Evolutionary conservation across 2,888 invertebrate genomes (phyloP).

Genomic region (Sphaerophoria rueppellii): DNA sequence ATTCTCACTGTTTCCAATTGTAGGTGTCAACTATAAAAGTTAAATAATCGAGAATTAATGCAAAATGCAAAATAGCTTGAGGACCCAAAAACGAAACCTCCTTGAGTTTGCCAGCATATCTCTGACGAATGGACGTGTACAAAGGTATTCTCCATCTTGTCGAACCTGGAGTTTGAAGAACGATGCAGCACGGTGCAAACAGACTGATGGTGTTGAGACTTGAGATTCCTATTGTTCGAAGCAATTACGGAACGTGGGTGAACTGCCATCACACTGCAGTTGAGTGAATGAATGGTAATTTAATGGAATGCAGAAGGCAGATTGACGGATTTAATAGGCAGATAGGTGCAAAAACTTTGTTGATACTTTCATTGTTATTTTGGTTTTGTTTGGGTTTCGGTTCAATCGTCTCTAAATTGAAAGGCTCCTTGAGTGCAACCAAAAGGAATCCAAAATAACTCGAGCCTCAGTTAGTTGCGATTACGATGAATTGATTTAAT

Average conservation of each 20-base stretch:
- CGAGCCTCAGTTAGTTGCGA: neutral
- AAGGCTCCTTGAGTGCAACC: conserved; percentile 35
- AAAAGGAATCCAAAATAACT: neutral
- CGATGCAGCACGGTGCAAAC: neutral
- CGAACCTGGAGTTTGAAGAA: neutral
- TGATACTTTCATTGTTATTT: conserved; percentile 48
- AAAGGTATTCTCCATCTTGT: conserved; percentile 13
- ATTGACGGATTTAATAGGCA: conserved; percentile 51
- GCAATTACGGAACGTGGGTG: conserved; percentile 63
- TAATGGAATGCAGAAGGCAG: conserved; percentile 45
- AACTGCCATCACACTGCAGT: conserved; percentile 42
- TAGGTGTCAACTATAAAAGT: conserved; percentile 66
- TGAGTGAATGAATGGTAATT: conserved; percentile 49
- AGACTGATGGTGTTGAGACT: neutral
- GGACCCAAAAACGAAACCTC: conserved; percentile 15
- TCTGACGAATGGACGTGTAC: conserved; percentile 42
- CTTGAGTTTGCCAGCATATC: neutral
- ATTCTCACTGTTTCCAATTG: conserved; percentile 43
- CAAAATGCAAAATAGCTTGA: conserved; percentile 58
- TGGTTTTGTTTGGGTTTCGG: neutral
- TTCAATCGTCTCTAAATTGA: conserved; percentile 19
- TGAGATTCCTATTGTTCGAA: conserved; percentile 29
- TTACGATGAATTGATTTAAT: conserved; percentile 38
- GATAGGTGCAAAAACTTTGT: conserved; percentile 21
- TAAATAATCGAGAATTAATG: conserved; percentile 71